phyloP scores from a whole-genome alignment of 2,113 vertebrate species.

The Meriones unguiculatus region DNA sequence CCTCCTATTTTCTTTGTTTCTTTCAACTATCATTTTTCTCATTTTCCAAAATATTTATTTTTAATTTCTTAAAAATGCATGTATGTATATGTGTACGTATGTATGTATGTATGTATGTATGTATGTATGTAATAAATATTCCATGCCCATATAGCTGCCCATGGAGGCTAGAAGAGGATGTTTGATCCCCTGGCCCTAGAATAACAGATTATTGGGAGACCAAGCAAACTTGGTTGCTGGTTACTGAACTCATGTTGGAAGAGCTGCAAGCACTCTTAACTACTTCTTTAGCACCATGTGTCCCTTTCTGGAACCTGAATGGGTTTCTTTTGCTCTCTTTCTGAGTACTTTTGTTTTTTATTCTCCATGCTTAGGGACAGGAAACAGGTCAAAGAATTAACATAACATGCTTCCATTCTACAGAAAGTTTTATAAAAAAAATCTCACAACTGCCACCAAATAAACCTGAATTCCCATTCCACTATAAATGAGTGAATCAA shows the following conservation, averaged over 20 bases:
- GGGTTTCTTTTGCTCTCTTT: conserved; percentile 36
- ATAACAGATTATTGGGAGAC: background rate
- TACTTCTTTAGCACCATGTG: background rate
- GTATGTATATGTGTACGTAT: background rate
- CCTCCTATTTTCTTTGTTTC: conserved; percentile 35
- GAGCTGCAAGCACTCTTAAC: background rate
- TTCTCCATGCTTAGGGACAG: background rate
- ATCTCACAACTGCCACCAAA: conserved; percentile 62
- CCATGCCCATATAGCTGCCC: background rate
- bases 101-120: background rate
- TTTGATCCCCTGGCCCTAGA: too few species aligned
- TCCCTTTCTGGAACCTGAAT: conserved; percentile 36
- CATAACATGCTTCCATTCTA: conserved; percentile 14
- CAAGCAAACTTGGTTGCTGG: background rate
- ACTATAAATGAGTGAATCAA: conserved; percentile 66
- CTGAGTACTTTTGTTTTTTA: conserved; percentile 30
- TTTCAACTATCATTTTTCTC: conserved; percentile 19
- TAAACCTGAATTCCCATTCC: conserved; percentile 66
- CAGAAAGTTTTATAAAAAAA: conserved; percentile 52
- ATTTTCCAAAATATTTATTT: conserved; percentile 53
- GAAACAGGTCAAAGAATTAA: conserved; percentile 6
- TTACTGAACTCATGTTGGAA: background rate
- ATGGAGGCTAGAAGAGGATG: background rate
- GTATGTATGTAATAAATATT: background rate
- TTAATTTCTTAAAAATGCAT: background rate